Conservation (phyloP, 2,888 invertebrate species). For the Drosophila eohydei region DNA sequence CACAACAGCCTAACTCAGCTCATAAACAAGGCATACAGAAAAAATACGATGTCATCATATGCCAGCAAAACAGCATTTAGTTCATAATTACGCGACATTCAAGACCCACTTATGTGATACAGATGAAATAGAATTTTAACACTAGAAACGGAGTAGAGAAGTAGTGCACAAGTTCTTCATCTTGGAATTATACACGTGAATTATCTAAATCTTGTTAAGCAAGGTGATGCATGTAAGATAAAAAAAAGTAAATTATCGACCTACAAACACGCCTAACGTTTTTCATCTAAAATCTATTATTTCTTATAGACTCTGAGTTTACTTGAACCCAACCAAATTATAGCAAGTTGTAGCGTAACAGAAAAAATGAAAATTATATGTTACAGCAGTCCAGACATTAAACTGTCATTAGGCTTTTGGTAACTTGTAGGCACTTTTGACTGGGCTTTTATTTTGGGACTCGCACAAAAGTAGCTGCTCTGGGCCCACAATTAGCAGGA, state of each 20-base stretch:
- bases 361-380: constrained; percentile 39
- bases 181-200: background rate
- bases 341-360: constrained; percentile 13
- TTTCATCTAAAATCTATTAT: constrained; percentile 1
- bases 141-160: background rate
- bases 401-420: constrained; percentile 47
- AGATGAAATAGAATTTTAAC: background rate
- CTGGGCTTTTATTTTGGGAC: constrained; percentile 28
- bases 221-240: background rate
- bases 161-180: background rate
- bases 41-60: constrained; percentile 40
- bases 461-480: constrained; percentile 1
- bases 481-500: constrained; percentile 45
- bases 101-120: constrained; percentile 17
- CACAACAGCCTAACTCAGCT: constrained; percentile 11
- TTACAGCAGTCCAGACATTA: constrained; percentile 30
- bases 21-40: constrained; percentile 10
- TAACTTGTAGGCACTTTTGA: constrained; percentile 35
- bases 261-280: too few species aligned
- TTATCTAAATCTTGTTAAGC: background rate
- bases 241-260: background rate
- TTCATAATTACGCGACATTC: constrained; percentile 35
- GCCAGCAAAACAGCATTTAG: constrained; percentile 19
- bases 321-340: background rate
- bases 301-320: background rate